Percentiles rank a stretch among this genome's conserved stretches.
Conservation (phyloP, 2,797 vertebrate genomes). For the Falco peregrinus region DNA sequence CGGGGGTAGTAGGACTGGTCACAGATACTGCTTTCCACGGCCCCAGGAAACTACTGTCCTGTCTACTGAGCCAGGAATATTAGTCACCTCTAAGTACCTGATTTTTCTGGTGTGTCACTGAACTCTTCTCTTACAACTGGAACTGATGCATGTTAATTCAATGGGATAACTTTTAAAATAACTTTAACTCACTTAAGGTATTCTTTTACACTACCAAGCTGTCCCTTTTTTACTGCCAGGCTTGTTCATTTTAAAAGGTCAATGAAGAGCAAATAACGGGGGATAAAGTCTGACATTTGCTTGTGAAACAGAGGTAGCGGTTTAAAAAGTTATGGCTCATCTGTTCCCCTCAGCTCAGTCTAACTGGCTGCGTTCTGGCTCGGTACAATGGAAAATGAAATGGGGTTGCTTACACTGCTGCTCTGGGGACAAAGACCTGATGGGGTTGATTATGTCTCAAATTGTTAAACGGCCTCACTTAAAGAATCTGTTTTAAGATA, state of each 20-base stretch:
- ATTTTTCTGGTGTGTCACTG: not conserved
- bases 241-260: constrained; percentile 27
- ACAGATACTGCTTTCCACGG: not conserved
- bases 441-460: not conserved
- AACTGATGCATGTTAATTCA: not conserved
- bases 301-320: constrained; percentile 1
- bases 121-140: not conserved
- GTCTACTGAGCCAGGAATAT: not conserved
- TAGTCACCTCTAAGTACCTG: not conserved
- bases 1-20: not conserved
- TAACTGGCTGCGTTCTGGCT: not conserved
- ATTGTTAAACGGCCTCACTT: not conserved
- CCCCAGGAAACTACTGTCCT: not conserved
- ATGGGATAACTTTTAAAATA: not conserved
- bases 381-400: not conserved
- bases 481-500: not conserved
- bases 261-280: constrained; percentile 30
- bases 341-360: not conserved
- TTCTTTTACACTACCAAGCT: not conserved
- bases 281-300: constrained; percentile 40
- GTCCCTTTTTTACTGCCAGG: not conserved
- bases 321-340: constrained; percentile 1
- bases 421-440: not conserved
- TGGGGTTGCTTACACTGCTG: not conserved
- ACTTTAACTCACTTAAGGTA: not conserved